Evolutionary conservation across 1,140 invertebrate genomes (phyloP).

Genomic region (Leptinotarsa defecta): DNA sequence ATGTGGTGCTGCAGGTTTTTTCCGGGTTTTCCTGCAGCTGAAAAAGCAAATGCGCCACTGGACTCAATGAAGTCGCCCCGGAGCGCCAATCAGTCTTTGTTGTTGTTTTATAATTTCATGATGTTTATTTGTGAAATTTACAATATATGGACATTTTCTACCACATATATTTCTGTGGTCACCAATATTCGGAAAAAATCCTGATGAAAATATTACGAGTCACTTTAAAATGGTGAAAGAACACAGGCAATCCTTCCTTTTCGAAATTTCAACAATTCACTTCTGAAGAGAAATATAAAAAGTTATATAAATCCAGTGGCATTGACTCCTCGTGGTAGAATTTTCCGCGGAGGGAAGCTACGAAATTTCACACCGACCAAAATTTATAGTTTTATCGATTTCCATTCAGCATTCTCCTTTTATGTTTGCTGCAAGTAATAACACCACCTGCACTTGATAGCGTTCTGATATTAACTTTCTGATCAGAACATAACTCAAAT

Average conservation of each 20-base stretch:
- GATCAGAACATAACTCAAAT: slow-evolving; percentile 22
- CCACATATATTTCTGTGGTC: too few species aligned
- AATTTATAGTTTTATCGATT: slow-evolving; percentile 22
- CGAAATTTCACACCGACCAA: slow-evolving; percentile 5
- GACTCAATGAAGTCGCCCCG: too few species aligned
- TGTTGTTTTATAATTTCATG: too few species aligned
- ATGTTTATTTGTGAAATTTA: too few species aligned
- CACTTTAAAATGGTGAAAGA: too few species aligned
- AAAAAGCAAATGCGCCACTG: too few species aligned
- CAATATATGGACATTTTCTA: too few species aligned
- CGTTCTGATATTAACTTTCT: slow-evolving; percentile 18
- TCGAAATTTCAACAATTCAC: not conserved
- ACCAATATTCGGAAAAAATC: too few species aligned
- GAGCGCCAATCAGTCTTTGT: too few species aligned
- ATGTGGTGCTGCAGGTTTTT: too few species aligned
- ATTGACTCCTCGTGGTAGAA: not conserved
- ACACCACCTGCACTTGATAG: slow-evolving; percentile 20
- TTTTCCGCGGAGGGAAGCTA: not conserved
- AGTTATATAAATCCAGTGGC: not conserved
- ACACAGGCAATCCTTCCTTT: not conserved
- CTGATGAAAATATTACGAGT: too few species aligned
- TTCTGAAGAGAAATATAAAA: not conserved
- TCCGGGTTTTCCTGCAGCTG: too few species aligned
- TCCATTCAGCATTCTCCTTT: slow-evolving; percentile 19
- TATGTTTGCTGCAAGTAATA: slow-evolving; percentile 25